Evolutionary conservation across 2,113 vertebrate species (phyloP), one percentile per base, ranked within the genome.

Genomic region (Trachemys scripta): DNA sequence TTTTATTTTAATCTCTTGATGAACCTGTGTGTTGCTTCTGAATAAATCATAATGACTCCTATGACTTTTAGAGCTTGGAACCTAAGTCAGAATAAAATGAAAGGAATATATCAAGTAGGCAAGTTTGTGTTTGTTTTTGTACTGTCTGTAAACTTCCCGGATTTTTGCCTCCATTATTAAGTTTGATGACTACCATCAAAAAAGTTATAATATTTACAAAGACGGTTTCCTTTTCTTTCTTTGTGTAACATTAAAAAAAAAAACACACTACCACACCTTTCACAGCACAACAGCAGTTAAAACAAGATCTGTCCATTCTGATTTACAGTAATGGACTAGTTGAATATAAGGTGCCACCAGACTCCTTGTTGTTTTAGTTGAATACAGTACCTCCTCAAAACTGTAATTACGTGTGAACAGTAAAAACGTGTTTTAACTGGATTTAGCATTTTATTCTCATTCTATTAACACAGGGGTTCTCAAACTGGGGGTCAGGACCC

Each of bases 51-150:
- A 78, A 78, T 12, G 24, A 78, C 75, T 81, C 89, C 53, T 82
- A 65, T 76, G 62, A 24, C 83, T 89, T 94, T 93, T 82, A n/a
- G 57, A 25, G 42, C 78, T 79, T 93, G 91, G 80, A 78, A 80
- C 14, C 78, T 79, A 65, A 89, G 51, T 92, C 82, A 84, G 90
- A 93, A 95, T 94, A 85, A 97, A 96, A 95, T 85, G 86, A 96
- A 96, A 96, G 51, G 24, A 82, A 81, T 94, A 56, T 50, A 96
- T 96, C 86, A 96, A 89, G 42, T 49, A 54, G 53, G 8, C 78
- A 88, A 72, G 89, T 78, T 89, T 69, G 45, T 91, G 51, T 69
- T 65, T 88, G 20, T 82, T 51, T 89, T 85, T 88, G 59, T 85
- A 59, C 42, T 92, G 79, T 90, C 65, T 45, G 89, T 94, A 47